phyloP scores from a whole-genome alignment of 2,113 vertebrate species.

The Cinclus mexicanus region DNA sequence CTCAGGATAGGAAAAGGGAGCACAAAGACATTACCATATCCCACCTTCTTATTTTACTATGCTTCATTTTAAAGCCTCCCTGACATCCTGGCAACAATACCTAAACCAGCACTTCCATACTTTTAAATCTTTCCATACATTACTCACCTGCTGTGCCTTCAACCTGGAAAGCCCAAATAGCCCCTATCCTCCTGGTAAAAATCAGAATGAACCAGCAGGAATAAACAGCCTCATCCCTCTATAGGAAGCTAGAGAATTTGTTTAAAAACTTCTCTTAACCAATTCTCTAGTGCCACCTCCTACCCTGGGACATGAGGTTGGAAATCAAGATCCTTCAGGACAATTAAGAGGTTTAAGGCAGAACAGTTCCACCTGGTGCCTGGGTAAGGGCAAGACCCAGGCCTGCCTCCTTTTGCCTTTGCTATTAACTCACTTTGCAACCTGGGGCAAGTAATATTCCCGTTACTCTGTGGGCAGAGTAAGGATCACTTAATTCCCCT shows the following conservation, averaged over 20 bases:
- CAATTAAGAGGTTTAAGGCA: background rate
- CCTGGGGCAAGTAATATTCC: background rate
- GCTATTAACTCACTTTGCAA: background rate
- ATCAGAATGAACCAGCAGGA: background rate
- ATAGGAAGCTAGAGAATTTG: rapidly evolving
- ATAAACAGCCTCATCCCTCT: rapidly evolving
- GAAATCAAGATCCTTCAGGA: background rate
- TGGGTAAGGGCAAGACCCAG: background rate
- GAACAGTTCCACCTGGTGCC: background rate
- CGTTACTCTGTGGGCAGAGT: background rate
- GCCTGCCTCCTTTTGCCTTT: background rate
- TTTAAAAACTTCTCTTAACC: background rate
- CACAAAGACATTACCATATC: background rate
- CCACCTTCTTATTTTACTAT: slow-evolving; percentile 24
- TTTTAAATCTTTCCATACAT: background rate
- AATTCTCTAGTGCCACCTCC: background rate
- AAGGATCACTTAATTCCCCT: background rate
- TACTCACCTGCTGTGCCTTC: background rate
- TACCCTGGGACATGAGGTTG: background rate
- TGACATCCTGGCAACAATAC: slow-evolving; percentile 12
- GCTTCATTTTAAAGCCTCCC: slow-evolving; percentile 24
- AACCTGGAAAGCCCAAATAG: background rate
- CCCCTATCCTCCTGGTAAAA: background rate
- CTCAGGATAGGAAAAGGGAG: slow-evolving; percentile 26
- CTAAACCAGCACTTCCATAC: background rate